A percentile compares a stretch with the other conserved stretches of the same genome.
Evolutionary conservation across 2,797 vertebrate species (phyloP).

Genomic region (Leucoraja ocellata): DNA sequence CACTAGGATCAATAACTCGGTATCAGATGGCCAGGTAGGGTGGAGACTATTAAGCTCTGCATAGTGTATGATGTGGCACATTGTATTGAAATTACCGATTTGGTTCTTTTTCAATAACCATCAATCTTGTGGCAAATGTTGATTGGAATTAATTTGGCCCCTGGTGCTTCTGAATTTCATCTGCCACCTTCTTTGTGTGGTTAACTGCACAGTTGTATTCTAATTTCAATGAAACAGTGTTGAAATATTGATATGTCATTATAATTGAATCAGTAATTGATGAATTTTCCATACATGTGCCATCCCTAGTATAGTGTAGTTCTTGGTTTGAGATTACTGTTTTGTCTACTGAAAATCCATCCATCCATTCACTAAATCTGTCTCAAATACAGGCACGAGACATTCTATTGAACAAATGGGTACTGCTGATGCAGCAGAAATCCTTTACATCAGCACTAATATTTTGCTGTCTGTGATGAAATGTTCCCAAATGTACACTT

Average conservation of each 20-base stretch:
- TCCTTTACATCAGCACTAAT: not conserved
- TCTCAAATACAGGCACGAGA: not conserved
- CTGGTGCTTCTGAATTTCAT: not conserved
- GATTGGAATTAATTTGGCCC: not conserved
- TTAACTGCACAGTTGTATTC: not conserved
- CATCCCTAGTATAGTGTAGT: slow-evolving; percentile 16
- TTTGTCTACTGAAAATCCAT: not conserved
- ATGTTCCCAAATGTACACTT: not conserved
- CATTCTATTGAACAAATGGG: not conserved
- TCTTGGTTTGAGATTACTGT: not conserved
- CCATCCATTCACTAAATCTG: not conserved
- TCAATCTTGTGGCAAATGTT: not conserved
- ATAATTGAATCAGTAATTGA: not conserved
- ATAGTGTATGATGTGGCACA: slow-evolving; percentile 24
- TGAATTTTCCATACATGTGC: slow-evolving; percentile 4
- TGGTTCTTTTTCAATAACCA: not conserved
- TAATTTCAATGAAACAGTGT: not conserved
- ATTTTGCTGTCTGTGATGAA: not conserved
- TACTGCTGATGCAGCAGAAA: not conserved
- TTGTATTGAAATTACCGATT: slow-evolving; percentile 13
- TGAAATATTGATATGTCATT: not conserved
- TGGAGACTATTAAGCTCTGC: slow-evolving; percentile 7
- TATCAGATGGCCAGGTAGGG: slow-evolving; percentile 37
- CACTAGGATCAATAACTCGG: slow-evolving; percentile 37
- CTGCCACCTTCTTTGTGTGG: not conserved